Conservation (phyloP, 2,113 vertebrate genomes). For the Ginglymostoma cirratum region DNA sequence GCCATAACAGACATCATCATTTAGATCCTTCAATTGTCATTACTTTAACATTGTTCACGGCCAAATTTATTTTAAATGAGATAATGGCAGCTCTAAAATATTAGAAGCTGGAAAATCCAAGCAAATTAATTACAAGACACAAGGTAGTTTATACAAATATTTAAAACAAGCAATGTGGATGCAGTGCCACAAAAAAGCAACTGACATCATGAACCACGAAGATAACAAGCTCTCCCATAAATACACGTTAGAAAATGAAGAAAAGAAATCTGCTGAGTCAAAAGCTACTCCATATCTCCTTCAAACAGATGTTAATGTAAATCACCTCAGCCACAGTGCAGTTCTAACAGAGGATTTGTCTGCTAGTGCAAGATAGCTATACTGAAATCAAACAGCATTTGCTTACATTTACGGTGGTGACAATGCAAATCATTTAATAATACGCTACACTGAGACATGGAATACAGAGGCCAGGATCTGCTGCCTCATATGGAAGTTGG, state of each 20-base stretch:
- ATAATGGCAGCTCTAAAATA: background rate
- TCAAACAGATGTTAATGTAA: constrained; percentile 28
- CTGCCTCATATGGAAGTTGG: no score
- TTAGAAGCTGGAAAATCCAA: background rate
- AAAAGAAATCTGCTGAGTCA: background rate
- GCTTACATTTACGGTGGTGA: background rate
- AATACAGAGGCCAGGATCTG: no score
- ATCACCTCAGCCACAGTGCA: background rate
- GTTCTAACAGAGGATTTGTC: background rate
- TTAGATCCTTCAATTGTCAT: background rate
- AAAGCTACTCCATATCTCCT: background rate
- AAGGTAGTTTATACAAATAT: background rate
- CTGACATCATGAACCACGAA: background rate
- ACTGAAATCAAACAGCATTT: background rate
- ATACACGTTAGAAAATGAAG: background rate
- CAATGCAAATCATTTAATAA: background rate
- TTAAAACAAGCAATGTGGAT: background rate
- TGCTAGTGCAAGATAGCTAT: background rate
- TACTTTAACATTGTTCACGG: background rate
- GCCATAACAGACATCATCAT: background rate
- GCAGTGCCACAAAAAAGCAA: background rate
- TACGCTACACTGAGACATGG: background rate
- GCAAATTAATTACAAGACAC: background rate
- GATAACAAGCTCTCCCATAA: background rate
- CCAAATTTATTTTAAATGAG: background rate